A percentile compares a stretch with the other conserved stretches of the same genome.
phyloP scores from a whole-genome alignment of 2,113 vertebrate genomes.

The Corynorhinus townsendii region DNA sequence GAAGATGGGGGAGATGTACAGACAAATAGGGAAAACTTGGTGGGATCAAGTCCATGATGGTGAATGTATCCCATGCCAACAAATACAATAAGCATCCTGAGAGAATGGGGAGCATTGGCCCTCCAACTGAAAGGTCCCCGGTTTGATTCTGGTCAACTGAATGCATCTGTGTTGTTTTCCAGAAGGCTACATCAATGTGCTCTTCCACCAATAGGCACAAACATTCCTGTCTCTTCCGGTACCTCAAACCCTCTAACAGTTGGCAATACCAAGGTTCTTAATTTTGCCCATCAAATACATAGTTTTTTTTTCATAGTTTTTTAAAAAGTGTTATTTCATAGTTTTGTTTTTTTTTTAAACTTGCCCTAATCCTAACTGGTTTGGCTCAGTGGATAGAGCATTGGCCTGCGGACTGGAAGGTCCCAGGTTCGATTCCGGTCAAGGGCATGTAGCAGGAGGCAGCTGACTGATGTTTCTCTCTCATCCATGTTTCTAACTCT shows the following conservation, averaged over 20 bases:
- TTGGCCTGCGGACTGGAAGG: no score
- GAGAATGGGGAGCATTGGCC: background rate
- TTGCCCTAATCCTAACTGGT: no score
- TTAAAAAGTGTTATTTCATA: background rate
- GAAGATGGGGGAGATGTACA: background rate
- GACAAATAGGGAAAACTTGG: background rate
- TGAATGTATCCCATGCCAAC: background rate
- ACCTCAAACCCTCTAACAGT: background rate
- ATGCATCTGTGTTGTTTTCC: no score
- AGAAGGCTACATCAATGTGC: background rate
- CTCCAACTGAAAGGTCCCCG: no score
- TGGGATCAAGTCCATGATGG: background rate
- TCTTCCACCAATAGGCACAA: background rate
- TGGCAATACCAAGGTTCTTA: background rate
- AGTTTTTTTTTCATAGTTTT: background rate
- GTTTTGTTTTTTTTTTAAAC: background rate
- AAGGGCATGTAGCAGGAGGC: no score
- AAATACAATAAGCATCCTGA: background rate
- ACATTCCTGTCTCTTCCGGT: background rate
- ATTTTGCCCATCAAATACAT: background rate
- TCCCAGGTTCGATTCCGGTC: no score
- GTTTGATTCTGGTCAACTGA: no score
- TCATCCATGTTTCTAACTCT: no score
- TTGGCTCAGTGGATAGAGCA: no score
- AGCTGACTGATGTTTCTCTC: no score